Base-by-base conservation (phyloP, 2,797 vertebrate species). In the Cichlasoma orientale region DNA sequence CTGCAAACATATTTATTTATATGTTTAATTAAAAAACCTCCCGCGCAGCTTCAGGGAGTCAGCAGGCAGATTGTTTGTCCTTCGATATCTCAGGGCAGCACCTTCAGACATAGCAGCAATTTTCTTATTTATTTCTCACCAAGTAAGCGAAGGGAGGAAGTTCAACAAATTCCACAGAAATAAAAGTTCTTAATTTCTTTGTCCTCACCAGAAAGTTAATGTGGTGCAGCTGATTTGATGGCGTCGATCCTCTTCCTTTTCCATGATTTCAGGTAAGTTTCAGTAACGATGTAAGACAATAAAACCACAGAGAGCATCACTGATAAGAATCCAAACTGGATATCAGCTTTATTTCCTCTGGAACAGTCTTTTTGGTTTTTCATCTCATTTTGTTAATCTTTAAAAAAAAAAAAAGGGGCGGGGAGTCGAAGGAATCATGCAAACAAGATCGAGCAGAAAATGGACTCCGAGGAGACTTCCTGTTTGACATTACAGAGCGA, bases 331-430 rank as follows among this genome's bases (percentile, higher is more conserved):
- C 72, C 86, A 92, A 91, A 93, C 80, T 82, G 85, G 63, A 78
- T 56, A 52, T 86, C 80, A 76, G 75, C 75, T 94, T 93, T 93
- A 93, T 93, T 94, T 94, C 86, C 89, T 66, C 31, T 25, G 79
- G 92, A 93, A 91, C 86, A 88, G 14, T 77, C 10, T 71, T 76
- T 90, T 88, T 87, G 80, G 66, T 78, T 88, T 87, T 71, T 76
- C 59, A 84, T 68, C 57, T 83, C 76, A 80, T 82, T 89, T 88
- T 73, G 31, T 86, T 66, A 73, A 82, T 88, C 56, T 71, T 90
- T 84, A 66, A 79, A 87, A 92, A 88, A 87, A 90, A 56, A 16
- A 33, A 33, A 33, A 33, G 63, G 50, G 78, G 66, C 38, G 44
- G 18, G 44, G 63, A 68, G 25, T 47, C 50, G 25, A 50, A 27